Base-by-base conservation (phyloP, 2,888 invertebrate species). In the Cheilosia pagana region DNA sequence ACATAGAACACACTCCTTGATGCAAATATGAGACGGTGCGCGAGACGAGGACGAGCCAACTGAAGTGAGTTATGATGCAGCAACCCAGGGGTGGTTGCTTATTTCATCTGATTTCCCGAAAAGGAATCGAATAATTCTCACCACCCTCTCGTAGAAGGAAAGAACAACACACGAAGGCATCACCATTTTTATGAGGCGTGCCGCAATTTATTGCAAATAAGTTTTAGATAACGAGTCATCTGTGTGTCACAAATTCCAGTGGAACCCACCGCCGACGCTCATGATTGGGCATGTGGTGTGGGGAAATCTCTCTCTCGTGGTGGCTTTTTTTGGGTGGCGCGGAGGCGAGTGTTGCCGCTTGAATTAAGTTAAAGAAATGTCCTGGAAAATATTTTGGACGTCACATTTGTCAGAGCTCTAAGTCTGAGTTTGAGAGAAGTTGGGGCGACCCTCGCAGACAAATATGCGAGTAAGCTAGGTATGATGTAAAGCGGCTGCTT, bases 181-280 rank as follows among this genome's bases (percentile, higher is more conserved):
- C 87, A 88, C 86, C 88, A 87, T 88, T 88, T 88, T 88, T 88
- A 88, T 88, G 88, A 88, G 88, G 87, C 88, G 85, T 88, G 87
- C 87, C 83, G 86, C 87, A 88, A 88, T 88, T 88, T 88, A 88
- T 88, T 88, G 88, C 88, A 88, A 88, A 88, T 88, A 88, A 88
- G 88, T 88, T 88, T 67, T 87, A 88, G 88, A 88, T 88, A 88
- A 88, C 88, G 88, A 88, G 87, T 88, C 88, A 88, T 88, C 87
- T 87, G 88, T 88, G 88, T 88, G 88, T 88, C 88, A 87, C 88
- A 88, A 88, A 88, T 87, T 87, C 86, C 82, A 86, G 87, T 81
- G 87, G 83, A 83, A 77, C 78, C 78, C 72, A 70, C 55, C 63
- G 63, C 31, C 70, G 65, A 19, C 39, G 21, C 25, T 35, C n/a